Conservation (phyloP, 2,888 invertebrate species). For the Drosophila ustulata region DNA sequence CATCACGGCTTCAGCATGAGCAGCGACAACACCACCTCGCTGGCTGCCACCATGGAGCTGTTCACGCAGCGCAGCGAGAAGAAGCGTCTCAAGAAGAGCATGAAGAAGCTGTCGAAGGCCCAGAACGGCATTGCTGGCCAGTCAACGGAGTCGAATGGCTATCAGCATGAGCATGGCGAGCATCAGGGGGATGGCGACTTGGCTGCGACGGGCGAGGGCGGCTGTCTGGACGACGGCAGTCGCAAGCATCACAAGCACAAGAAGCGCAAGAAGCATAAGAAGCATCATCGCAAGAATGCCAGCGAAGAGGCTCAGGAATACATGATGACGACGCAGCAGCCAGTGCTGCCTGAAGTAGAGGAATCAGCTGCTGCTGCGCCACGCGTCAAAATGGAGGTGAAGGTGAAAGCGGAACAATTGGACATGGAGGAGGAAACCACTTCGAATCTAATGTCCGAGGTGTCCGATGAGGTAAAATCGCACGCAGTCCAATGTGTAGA, state of each 20-base stretch:
- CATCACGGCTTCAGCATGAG: slow-evolving; percentile 65
- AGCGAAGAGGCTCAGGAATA: slow-evolving; percentile 61
- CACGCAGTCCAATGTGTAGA: background rate
- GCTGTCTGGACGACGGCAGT: slow-evolving; percentile 59
- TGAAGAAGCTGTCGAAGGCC: slow-evolving; percentile 76
- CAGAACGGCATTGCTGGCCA: slow-evolving; percentile 54
- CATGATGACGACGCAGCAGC: slow-evolving; percentile 26
- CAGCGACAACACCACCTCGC: slow-evolving; percentile 71
- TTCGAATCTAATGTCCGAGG: slow-evolving; percentile 83
- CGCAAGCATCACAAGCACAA: slow-evolving; percentile 91
- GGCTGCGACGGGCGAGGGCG: slow-evolving; percentile 30
- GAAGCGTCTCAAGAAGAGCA: slow-evolving; percentile 82
- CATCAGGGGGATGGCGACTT: slow-evolving; percentile 11
- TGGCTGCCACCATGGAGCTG: slow-evolving; percentile 78
- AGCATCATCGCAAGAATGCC: slow-evolving; percentile 86
- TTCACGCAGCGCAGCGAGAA: slow-evolving; percentile 82
- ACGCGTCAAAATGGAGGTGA: slow-evolving; percentile 64
- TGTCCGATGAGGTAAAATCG: slow-evolving; percentile 80
- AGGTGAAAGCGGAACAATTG: slow-evolving; percentile 78
- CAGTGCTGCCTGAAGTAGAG: slow-evolving; percentile 23
- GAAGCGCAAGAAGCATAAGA: slow-evolving; percentile 92
- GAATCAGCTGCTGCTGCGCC: slow-evolving; percentile 13
- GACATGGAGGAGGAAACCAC: slow-evolving; percentile 82
- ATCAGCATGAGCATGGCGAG: slow-evolving; percentile 22
- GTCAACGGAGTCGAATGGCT: slow-evolving; percentile 35